Evolutionary conservation across 2,113 vertebrate species (phyloP).

Genomic region (Brienomyrus longianalis): DNA sequence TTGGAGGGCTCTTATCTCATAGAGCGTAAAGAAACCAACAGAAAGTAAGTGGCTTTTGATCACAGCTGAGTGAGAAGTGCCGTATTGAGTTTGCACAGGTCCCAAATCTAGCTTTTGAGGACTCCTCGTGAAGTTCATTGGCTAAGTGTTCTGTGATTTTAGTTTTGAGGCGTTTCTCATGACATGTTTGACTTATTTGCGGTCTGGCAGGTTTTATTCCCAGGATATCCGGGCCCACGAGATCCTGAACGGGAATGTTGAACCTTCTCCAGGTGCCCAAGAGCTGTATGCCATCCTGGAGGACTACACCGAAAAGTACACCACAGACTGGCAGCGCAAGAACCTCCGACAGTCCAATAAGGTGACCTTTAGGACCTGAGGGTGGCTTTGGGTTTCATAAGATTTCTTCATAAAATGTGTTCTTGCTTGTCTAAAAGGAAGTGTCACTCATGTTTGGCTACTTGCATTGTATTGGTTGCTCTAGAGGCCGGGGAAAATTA

Average conservation of each 20-base stretch:
- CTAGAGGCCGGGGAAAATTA: background rate
- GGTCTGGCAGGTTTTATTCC: conserved; percentile 73
- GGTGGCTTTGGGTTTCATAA: background rate
- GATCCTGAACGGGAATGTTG: conserved; percentile 82
- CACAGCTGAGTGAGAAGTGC: background rate
- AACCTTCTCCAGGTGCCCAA: conserved; percentile 68
- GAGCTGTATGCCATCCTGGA: conserved; percentile 79
- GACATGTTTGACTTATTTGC: background rate
- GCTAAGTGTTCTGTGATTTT: background rate
- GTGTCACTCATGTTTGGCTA: background rate
- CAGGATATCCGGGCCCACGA: conserved; percentile 79
- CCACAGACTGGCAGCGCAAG: conserved; percentile 56
- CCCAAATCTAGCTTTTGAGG: background rate
- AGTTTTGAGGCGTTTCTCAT: background rate
- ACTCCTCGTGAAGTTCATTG: background rate
- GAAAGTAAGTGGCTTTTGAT: conserved; percentile 67
- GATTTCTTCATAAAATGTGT: background rate
- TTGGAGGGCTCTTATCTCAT: conserved; percentile 87
- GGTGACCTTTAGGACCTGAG: conserved; percentile 31
- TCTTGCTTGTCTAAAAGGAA: background rate
- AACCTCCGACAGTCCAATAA: conserved; percentile 20
- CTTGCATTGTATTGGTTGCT: background rate
- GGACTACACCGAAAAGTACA: conserved; percentile 77
- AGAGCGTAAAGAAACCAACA: conserved; percentile 92
- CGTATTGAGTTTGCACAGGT: background rate